Evolutionary conservation across 1,140 invertebrate genomes (phyloP), one percentile per base, ranked within the genome.

Genomic region (Helicoverpa armigera): DNA sequence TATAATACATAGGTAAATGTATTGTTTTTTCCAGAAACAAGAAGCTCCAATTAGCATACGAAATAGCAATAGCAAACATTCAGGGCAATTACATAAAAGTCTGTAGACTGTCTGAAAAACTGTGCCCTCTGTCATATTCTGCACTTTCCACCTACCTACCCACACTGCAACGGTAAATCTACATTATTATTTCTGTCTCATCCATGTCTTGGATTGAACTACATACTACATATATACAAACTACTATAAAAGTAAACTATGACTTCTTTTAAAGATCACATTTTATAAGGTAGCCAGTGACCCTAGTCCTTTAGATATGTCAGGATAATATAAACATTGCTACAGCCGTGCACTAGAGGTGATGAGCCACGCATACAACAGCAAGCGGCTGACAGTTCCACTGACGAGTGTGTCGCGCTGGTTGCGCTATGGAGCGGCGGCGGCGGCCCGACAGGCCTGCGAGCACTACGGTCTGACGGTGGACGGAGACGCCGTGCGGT

Each of bases 301-400:
- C 23, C 23, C 23, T 23, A 23, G 23, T 23, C 0, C 0, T n/a
- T 23, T 23, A 23, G 23, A 23, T 23, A 23, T 2, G 23, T 23
- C 23, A 23, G n/a, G n/a, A n/a, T 23, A 11, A 54, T 14, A 54
- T 14, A 11, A 14, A 16, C 4, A 0, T 10, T 23, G 1, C 13
- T 60, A 12, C 83, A 96, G 96, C 84, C 83, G 86, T 69, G 91
- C 93, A n/a, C 87, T 96, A 2, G 53, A 89, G 85, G 93, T 95
- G 0, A 94, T 96, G 95, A 95, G 94, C 77, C 82, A 83, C 29
- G 96, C 93, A 3, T 96, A 96, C 84, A 96, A 90, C 86, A 96
- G 94, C 76, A 95, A 95, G 89, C 91, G 93, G 56, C 85, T 96
- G 12, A 88, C 85, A 1, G 96, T 95, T 77, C 96, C 96, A 0